phyloP scores from a whole-genome alignment of 2,113 vertebrate species.

The Heliornis fulica region DNA sequence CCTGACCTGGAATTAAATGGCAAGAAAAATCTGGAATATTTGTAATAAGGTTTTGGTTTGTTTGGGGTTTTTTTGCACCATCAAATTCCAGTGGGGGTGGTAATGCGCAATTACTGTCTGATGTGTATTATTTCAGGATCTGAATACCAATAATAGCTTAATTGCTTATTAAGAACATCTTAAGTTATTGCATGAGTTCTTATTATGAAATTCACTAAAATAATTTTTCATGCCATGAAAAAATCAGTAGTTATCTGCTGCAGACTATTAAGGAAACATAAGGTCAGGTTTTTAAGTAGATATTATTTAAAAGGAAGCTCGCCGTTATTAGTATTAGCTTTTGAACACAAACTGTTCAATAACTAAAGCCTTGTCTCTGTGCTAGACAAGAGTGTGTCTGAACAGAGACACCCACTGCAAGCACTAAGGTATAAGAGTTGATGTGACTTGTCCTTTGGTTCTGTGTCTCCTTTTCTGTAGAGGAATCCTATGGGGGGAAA shows the following conservation, averaged over 20 bases:
- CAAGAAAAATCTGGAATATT: background rate
- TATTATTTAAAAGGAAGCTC: background rate
- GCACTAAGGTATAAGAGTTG: background rate
- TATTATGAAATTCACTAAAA: background rate
- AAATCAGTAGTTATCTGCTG: background rate
- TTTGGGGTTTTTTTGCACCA: background rate
- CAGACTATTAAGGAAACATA: background rate
- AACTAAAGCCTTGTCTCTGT: background rate
- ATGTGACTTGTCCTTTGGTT: background rate
- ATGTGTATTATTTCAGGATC: background rate
- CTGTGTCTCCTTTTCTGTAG: background rate
- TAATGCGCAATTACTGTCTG: background rate
- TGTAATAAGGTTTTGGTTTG: background rate
- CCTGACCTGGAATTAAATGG: background rate
- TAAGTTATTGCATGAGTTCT: background rate
- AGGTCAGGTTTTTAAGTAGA: background rate
- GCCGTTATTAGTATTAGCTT: background rate
- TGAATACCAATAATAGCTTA: background rate
- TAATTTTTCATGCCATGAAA: background rate
- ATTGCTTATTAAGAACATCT: conserved; percentile 17
- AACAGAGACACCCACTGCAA: background rate
- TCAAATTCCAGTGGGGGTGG: background rate
- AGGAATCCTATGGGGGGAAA: background rate
- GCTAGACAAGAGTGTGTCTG: too few species aligned
- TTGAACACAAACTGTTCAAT: background rate